Evolutionary conservation across 2,797 vertebrate species (phyloP), one percentile per base, ranked within the genome.

Genomic region (Liasis olivaceus): DNA sequence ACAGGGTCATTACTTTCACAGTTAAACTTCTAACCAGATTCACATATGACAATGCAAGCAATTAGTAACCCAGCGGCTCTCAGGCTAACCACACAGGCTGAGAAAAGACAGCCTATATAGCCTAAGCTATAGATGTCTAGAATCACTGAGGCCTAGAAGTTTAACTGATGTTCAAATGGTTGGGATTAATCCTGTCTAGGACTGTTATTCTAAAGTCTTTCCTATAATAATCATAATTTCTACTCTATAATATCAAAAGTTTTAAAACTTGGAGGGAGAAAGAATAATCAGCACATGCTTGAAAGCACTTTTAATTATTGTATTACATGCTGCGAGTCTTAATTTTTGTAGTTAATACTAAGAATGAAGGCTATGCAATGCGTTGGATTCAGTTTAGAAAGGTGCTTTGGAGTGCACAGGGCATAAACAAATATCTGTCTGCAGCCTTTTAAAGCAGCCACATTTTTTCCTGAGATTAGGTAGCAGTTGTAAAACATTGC

Each of bases 1-100:
- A 90, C 69, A 92, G 93, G 54, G 63, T 93, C 90, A 95, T 89
- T 42, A 92, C 92, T 95, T 94, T 96, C 95, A 84, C 95, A 94
- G 93, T 95, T 96, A 91, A 95, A 93, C 88, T 84, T 93, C 64
- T 93, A 94, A 94, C 88, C 92, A 42, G 72, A 84, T 91, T 93
- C 92, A 87, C 92, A 93, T 95, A 89, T 95, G 96, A 96, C 93
- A 96, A 96, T 92, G 93, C 95, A 87, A 89, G 84, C 51, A 28
- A 26, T 47, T 84, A 5, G 95, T 91, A 89, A 94, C 90, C 12
- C 15, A 85, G 36, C 28, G 94, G 77, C 92, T 92, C 62, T 66
- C 90, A 96, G 89, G 94, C 93, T 94, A 95, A 93, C 4, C 58
- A 93, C 15, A 85, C 4, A 64, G 47, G 22, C 31, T 17, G 15